These are phyloP conservation scores for Sycobia sp. DNA, from an alignment of 1,140 invertebrate genomes.

Conservation along the genomic window DNA sequence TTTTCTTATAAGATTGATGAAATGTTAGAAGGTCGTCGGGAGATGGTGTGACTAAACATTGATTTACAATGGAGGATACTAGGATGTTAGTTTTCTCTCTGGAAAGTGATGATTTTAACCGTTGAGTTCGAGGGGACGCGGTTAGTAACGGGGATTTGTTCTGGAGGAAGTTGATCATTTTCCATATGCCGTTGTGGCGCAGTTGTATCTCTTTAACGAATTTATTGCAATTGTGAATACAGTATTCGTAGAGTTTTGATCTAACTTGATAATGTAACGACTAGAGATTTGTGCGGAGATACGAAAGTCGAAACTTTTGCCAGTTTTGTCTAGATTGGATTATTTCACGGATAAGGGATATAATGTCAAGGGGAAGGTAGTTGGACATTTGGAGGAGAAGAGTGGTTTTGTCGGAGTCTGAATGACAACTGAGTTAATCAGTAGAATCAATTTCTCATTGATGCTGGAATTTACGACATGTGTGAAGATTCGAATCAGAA, in stretches of 20 bases:
- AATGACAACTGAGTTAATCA: no score
- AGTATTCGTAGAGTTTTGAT: no score
- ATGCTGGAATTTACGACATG: no score
- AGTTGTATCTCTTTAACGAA: neutral
- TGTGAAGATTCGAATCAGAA: slow-evolving; percentile 11
- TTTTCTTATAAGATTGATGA: no score
- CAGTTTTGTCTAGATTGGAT: no score
- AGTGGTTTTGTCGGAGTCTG: neutral
- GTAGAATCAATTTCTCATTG: neutral
- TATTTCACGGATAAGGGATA: no score
- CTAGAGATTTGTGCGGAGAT: no score
- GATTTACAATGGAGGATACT: neutral
- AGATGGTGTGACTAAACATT: neutral
- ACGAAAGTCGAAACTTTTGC: no score
- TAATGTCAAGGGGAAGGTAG: neutral
- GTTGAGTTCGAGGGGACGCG: neutral
- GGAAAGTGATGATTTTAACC: neutral
- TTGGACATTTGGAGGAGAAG: neutral
- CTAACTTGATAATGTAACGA: no score
- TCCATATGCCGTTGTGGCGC: neutral
- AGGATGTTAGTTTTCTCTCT: neutral
- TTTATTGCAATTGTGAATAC: no score
- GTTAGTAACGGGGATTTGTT: neutral
- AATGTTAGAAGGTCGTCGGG: neutral
- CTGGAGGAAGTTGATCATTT: neutral